These are phyloP conservation scores for Drosophila flavopinicola DNA, from an alignment of 2,888 invertebrate genomes.

Conservation along the genomic window DNA sequence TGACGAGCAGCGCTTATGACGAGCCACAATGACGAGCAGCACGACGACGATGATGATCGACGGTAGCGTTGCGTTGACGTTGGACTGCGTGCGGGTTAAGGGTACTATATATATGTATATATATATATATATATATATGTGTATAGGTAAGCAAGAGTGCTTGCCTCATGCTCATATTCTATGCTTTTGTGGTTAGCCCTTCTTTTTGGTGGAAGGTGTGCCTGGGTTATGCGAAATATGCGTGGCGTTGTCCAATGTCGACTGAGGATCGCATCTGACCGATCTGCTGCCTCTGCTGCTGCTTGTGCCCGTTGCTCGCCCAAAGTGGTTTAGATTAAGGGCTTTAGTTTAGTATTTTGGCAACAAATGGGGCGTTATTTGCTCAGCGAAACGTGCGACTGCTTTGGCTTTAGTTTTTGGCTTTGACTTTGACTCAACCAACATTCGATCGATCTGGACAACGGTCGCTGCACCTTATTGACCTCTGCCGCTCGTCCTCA, in stretches of 20 bases:
- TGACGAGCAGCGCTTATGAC: conserved; percentile 60
- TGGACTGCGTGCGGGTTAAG: conserved; percentile 65
- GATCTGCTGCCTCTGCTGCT: conserved; percentile 5
- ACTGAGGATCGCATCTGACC: conserved; percentile 64
- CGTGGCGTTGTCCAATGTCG: conserved; percentile 64
- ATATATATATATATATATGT: conserved; percentile 9
- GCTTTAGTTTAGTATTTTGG: conserved; percentile 68
- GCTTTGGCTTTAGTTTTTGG: conserved; percentile 55
- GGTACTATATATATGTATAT: conserved; percentile 38
- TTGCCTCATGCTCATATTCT: conserved; percentile 42
- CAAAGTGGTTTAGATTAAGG: conserved; percentile 81
- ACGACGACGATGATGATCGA: conserved; percentile 69
- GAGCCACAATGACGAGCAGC: conserved; percentile 55
- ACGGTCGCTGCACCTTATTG: conserved; percentile 75
- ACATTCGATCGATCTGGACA: conserved; percentile 66
- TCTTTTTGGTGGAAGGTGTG: conserved; percentile 64
- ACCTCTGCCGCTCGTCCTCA: conserved; percentile 50
- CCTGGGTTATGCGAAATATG: conserved; percentile 78
- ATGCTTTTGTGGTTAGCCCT: conserved; percentile 40
- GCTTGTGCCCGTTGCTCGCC: conserved; percentile 52
- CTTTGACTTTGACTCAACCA: conserved; percentile 16
- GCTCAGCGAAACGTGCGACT: conserved; percentile 80
- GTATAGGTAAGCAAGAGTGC: conserved; percentile 13
- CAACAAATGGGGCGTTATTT: conserved; percentile 75
- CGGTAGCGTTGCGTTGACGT: conserved; percentile 73